Base-by-base conservation (phyloP, 2,888 invertebrate species). In the Mylabris sibirica region DNA sequence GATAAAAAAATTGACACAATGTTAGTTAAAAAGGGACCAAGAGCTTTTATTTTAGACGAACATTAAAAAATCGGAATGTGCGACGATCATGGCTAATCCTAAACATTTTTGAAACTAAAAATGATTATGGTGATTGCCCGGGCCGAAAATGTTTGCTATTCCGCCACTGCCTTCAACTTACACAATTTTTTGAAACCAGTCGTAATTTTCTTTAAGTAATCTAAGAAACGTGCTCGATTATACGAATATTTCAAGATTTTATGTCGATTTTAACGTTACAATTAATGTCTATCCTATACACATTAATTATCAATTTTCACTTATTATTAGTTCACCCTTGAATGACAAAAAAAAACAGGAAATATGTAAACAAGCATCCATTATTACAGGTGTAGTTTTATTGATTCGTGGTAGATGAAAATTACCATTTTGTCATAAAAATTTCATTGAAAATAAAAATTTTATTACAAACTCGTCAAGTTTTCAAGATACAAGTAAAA, bases 181-280 rank as follows among this genome's bases (percentile, higher is more conserved):
- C 1, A 11, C 38, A 38, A 38, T 38, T 1, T 38, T 14, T 41
- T 12, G 11, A 35, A 11, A 11, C 2, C 14, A 14, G 12, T 3
- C 17, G 14, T 44, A 17, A 2, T 44, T 44, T 44, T 17, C 17
- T 38, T 17, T 44, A n/a, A 24, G 65, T 65, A 38, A 44, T 26
- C 59, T 5, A 6, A 59, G 22, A 60, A 44, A 67, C 22, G 22
- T 60, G 60, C 53, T 44, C 59, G 67, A 67, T 64, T 9, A 24
- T 62, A 66, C 34, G 17, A 57, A 66, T 66, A 63, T 63, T 66
- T 63, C 38, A 59, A 57, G 57, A 20, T 66, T 66, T 66, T 66
- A 66, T 66, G 41, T 30, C 17, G 17, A 35, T 35, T 60, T 20
- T n/a, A 38, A 38, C 60, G 4, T 6, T 30, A 30, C 30, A 30